Evolutionary conservation across 2,113 vertebrate species (phyloP).

Genomic region (Cyrtonyx montezumae): DNA sequence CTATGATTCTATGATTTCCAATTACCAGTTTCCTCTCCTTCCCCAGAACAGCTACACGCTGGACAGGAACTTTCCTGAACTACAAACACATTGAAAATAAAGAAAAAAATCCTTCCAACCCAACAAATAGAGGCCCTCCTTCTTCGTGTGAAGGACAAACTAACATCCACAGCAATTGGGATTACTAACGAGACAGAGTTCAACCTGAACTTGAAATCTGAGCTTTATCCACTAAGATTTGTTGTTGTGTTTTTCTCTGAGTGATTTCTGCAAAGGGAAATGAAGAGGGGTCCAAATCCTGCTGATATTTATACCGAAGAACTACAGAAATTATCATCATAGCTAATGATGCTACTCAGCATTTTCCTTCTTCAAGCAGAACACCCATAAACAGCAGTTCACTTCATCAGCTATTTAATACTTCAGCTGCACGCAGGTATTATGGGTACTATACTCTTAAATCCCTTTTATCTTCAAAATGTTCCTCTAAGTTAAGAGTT

Average conservation of each 20-base stretch:
- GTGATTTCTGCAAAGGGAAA: neutral
- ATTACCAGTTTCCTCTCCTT: neutral
- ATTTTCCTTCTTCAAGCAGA: neutral
- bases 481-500: neutral
- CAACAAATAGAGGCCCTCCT: neutral
- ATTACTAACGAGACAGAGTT: neutral
- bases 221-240: neutral
- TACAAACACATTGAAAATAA: fast-evolving
- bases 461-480: neutral
- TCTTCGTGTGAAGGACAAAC: neutral
- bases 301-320: neutral
- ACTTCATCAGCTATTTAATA: slow-evolving; percentile 17
- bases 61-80: neutral
- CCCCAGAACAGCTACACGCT: neutral
- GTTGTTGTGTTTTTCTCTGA: neutral
- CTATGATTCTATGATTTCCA: neutral
- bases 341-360: slow-evolving; percentile 40
- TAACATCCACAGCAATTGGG: neutral
- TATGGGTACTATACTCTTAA: slow-evolving; percentile 17
- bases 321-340: slow-evolving; percentile 6
- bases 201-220: neutral
- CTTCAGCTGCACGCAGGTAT: slow-evolving; percentile 19
- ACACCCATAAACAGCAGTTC: neutral
- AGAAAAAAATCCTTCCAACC: neutral
- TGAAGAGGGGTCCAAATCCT: neutral